Percentiles rank a stretch among this genome's conserved stretches.
phyloP scores from a whole-genome alignment of 2,888 invertebrate species.

The Lissocephala sabroskyi region DNA sequence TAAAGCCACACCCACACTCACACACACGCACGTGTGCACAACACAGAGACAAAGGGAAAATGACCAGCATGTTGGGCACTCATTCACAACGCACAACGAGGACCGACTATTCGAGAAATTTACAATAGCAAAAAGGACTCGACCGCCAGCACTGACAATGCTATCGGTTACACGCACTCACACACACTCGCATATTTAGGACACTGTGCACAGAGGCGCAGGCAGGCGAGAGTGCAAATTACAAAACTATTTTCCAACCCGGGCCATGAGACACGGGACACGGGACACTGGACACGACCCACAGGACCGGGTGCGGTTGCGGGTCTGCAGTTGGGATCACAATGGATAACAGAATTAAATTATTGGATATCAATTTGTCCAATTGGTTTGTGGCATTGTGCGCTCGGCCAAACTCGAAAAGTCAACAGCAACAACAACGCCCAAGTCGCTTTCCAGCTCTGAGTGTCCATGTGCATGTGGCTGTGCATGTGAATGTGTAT shows the following conservation, averaged over 20 bases:
- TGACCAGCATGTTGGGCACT: conserved; percentile 37
- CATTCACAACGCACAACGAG: conserved; percentile 2
- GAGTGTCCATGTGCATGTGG: too few relatives aligned
- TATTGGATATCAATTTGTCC: conserved; percentile 63
- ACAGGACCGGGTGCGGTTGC: too few relatives aligned
- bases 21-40: background rate
- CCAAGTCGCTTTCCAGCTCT: too few relatives aligned
- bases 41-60: conserved; percentile 10
- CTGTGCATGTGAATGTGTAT: conserved; percentile 13
- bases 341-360: conserved; percentile 64
- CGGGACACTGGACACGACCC: conserved; percentile 2
- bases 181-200: background rate
- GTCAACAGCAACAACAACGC: conserved; percentile 50
- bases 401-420: conserved; percentile 48
- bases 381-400: conserved; percentile 42
- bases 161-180: conserved; percentile 63
- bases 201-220: background rate
- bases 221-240: conserved; percentile 41
- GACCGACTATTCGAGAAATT: conserved; percentile 32
- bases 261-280: background rate
- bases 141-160: conserved; percentile 36
- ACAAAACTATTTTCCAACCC: conserved; percentile 57
- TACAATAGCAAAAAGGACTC: conserved; percentile 42
- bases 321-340: too few relatives aligned
- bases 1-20: conserved; percentile 31